phyloP scores from a whole-genome alignment of 2,797 vertebrate species.

The Glyptemys insculpta region DNA sequence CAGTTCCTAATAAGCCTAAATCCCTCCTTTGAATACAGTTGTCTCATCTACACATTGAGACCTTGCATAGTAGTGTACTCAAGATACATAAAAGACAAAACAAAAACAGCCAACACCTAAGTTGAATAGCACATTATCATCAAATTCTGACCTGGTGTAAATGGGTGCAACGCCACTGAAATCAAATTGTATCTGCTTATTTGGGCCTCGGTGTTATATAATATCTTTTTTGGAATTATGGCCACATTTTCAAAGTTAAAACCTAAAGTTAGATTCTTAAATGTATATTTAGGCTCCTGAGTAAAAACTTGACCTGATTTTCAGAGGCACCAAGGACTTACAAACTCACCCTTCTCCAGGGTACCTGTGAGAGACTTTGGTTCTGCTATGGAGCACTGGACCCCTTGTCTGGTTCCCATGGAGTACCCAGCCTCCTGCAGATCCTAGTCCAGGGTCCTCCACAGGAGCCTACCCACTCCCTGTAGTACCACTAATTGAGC shows the following conservation, averaged over 20 bases:
- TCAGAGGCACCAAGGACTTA: background rate
- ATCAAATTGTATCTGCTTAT: background rate
- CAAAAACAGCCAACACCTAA: background rate
- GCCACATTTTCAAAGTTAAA: background rate
- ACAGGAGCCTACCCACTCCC: background rate
- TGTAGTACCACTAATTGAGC: background rate
- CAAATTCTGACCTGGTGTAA: background rate
- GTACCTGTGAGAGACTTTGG: background rate
- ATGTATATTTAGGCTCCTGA: background rate
- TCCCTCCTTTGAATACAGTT: background rate
- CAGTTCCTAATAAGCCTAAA: background rate
- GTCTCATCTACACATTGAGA: background rate
- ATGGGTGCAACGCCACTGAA: background rate
- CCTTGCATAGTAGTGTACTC: background rate
- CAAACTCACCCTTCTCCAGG: background rate
- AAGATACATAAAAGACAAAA: background rate
- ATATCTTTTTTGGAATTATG: background rate
- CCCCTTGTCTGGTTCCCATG: background rate
- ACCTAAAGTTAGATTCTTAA: background rate
- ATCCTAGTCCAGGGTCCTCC: background rate
- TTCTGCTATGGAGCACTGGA: background rate
- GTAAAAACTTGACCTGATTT: background rate
- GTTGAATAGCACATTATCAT: background rate
- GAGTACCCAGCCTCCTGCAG: background rate
- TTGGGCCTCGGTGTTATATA: background rate